Evolutionary conservation across 2,797 vertebrate species (phyloP).

Genomic region (Gorsachius magnificus): DNA sequence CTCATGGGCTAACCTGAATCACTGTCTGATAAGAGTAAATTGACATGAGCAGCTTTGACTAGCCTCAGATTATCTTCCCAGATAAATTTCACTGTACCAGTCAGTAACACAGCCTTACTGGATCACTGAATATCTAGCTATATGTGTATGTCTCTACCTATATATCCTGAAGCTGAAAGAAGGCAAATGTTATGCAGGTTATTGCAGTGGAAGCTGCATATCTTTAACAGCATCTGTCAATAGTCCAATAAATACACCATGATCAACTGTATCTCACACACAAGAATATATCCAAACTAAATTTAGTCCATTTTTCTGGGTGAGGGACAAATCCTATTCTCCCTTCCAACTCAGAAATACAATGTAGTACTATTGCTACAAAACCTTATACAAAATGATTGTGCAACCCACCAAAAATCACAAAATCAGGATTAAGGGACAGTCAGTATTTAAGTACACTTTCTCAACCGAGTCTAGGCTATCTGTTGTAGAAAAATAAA

Average conservation of each 20-base stretch:
- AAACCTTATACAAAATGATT: background rate
- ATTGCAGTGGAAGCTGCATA: background rate
- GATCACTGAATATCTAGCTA: background rate
- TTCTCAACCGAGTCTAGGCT: background rate
- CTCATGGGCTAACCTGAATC: constrained; percentile 27
- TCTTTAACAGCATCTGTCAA: background rate
- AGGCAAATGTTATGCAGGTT: background rate
- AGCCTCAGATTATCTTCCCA: background rate
- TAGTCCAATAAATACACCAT: background rate
- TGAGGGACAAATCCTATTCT: background rate
- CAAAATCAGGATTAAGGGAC: background rate
- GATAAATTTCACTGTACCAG: background rate
- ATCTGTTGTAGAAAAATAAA: background rate
- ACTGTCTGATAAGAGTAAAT: constrained; percentile 1
- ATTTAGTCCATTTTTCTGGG: background rate
- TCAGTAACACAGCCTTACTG: background rate
- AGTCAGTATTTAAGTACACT: background rate
- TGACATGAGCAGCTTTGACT: constrained; percentile 3
- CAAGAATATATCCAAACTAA: background rate
- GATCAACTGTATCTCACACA: background rate
- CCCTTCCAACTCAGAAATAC: background rate
- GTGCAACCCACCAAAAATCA: background rate
- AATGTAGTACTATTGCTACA: background rate
- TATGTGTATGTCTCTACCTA: background rate
- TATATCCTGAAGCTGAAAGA: background rate